phyloP scores from a whole-genome alignment of 2,797 vertebrate species.

The Malurus splendens region DNA sequence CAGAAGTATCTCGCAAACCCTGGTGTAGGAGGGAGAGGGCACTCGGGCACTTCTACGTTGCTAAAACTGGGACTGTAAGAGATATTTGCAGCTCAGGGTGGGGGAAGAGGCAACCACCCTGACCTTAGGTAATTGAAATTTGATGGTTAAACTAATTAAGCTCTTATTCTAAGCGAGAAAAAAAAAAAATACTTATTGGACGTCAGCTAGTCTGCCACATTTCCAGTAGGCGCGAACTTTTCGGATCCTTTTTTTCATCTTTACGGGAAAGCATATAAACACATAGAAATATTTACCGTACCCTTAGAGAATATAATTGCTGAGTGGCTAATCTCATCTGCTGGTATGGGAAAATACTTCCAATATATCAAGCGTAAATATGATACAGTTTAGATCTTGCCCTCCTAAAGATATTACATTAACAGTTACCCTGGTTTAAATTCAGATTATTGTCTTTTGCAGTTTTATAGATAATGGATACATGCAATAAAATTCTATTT shows the following conservation, averaged over 20 bases:
- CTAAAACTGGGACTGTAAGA: conserved; percentile 50
- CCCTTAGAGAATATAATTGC: conserved; percentile 20
- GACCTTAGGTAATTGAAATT: conserved; percentile 70
- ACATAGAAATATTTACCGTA: background rate
- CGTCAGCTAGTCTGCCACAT: conserved; percentile 4
- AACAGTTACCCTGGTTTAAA: conserved; percentile 36
- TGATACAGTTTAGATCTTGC: conserved; percentile 13
- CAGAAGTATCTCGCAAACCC: background rate
- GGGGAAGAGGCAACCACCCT: conserved; percentile 39
- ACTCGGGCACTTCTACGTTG: conserved; percentile 19
- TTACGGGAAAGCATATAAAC: background rate
- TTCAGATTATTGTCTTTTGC: conserved; percentile 35
- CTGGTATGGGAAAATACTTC: background rate
- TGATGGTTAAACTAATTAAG: conserved; percentile 69
- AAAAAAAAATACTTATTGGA: conserved; percentile 52
- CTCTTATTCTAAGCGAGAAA: conserved; percentile 49
- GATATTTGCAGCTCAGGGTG: conserved; percentile 45
- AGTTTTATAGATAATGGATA: conserved; percentile 20
- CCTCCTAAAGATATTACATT: conserved; percentile 23
- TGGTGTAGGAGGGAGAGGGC: background rate
- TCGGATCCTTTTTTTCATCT: background rate
- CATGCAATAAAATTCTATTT: conserved; percentile 36
- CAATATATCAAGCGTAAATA: conserved; percentile 34
- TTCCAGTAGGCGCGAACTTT: conserved; percentile 37
- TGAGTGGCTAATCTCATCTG: conserved; percentile 19